Base-by-base conservation (phyloP, 1,140 invertebrate species). In the Papilio helenus region DNA sequence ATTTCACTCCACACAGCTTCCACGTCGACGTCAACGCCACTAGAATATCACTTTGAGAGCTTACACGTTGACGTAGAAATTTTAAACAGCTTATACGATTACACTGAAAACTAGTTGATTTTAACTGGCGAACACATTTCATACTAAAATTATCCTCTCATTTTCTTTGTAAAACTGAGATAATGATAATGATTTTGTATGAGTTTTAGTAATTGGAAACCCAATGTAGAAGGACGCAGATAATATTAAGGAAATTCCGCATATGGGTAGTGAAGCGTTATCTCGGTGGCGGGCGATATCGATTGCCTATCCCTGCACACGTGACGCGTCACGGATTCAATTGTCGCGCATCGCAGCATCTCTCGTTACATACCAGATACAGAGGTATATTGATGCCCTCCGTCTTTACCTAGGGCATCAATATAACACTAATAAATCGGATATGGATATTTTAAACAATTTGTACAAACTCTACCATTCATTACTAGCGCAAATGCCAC, bases 291-390 rank as follows among this genome's bases (percentile, higher is more conserved):
- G 71, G 71, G 2, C 39, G 39, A 20, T 72, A 72, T 72, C 71
- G 71, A 72, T 72, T 72, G 34, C 34, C 34, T 39, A 8, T 39
- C 7, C 34, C 34, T 39, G 34, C 34, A 39, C 34, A 39, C 34
- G 34, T 39, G 34, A 8, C 34, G 34, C 7, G 34, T 39, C 34
- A 39, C 34, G 7, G 71, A 72, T 72, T 72, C 29, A 72, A 72
- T 72, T 72, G 71, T 72, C n/a, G 42, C 71, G 71, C n/a, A 42
- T 72, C 71, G 71, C 39, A 46, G n/a, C 71, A 72, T 44, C 26
- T 71, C 34, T 71, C 68, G 18, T 71, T 71, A 39, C 68, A 71
- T 42, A 71, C 34, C 14, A 18, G 14, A n/a, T 26, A 18, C 16
- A n/a, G 7, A 16, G 1, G 2, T 26, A 23, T 20, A 9, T 58